These are phyloP conservation scores for Natrix natrix DNA, from an alignment of 2,797 vertebrate species.

Conservation along the genomic window DNA sequence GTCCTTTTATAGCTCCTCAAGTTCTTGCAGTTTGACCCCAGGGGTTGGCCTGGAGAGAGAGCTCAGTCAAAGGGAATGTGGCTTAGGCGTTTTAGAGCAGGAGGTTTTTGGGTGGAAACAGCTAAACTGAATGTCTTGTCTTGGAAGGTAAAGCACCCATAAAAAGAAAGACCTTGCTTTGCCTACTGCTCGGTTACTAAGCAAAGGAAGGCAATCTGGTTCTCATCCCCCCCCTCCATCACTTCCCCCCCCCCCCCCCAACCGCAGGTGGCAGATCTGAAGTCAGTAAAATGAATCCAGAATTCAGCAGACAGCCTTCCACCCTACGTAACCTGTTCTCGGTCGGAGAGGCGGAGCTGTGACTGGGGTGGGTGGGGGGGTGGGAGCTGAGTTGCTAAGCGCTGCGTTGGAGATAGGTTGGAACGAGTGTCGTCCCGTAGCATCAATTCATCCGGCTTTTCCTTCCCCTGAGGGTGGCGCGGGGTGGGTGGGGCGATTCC, in stretches of 20 bases:
- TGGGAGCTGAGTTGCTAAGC: not conserved
- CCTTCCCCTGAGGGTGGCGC: not conserved
- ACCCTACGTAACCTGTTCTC: constrained; percentile 1
- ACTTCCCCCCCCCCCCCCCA: not conserved
- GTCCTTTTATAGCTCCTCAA: not conserved
- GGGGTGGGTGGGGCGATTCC: fast-evolving
- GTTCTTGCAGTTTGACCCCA: not conserved
- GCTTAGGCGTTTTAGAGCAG: not conserved
- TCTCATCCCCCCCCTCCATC: not conserved
- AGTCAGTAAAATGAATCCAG: constrained; percentile 6
- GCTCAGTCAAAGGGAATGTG: not conserved
- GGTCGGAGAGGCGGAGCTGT: constrained; percentile 10
- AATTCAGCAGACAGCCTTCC: constrained; percentile 16
- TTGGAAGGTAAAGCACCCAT: not conserved
- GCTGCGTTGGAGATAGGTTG: not conserved
- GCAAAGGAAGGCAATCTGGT: not conserved
- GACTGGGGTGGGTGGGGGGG: not conserved
- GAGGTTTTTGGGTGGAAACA: not conserved
- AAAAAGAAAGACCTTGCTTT: not conserved
- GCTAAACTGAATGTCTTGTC: not conserved
- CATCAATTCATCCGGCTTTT: not conserved
- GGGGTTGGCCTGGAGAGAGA: not conserved
- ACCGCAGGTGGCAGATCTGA: constrained; percentile 7
- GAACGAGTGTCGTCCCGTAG: not conserved
- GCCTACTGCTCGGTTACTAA: not conserved